Percentiles rank a stretch among this genome's conserved stretches.
Conservation (phyloP, 2,113 vertebrate genomes). For the human region GRCh38 chr7:129670501-129671000, state of each 20-base stretch:
- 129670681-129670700: not conserved
- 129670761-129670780: not conserved
- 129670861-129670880: constrained; percentile 35
- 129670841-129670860: not conserved
- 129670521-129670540: constrained; percentile 1
- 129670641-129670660: not conserved
- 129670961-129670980: not conserved
- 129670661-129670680: not conserved
- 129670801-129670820: constrained; percentile 1
- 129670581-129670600: constrained; percentile 37
- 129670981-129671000: not conserved
- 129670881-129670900: constrained; percentile 1
- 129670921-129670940: not conserved
- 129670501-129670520: not conserved
- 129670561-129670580: not conserved
- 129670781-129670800: not conserved
- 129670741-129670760: not conserved
- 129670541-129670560: not conserved
- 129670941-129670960: not conserved
- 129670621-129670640: not conserved
- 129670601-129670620: not conserved
- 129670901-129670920: not conserved
- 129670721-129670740: not conserved
- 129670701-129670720: not conserved
- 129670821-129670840: constrained; percentile 25